Evolutionary conservation across 1,140 invertebrate species (phyloP).

Genomic region (Nasonia giraulti): DNA sequence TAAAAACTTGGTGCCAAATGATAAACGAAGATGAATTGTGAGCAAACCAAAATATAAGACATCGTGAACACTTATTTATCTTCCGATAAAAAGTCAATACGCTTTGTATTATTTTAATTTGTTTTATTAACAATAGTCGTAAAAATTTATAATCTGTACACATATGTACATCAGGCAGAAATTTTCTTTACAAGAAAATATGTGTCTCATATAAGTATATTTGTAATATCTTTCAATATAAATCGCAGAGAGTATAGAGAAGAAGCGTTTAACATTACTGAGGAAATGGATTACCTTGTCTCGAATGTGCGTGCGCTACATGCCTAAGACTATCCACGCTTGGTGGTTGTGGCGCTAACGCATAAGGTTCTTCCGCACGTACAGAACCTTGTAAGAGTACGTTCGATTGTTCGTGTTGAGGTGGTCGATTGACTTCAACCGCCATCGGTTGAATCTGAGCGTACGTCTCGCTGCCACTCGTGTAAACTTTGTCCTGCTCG

Average conservation of each 20-base stretch:
- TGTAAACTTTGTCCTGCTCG: conserved; percentile 84
- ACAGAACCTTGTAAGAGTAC: conserved; percentile 49
- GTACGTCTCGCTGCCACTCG: conserved; percentile 90
- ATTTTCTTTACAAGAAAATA: conserved; percentile 34
- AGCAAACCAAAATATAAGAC: background rate
- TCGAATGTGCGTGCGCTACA: conserved; percentile 80
- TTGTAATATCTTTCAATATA: background rate
- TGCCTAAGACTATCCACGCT: conserved; percentile 78
- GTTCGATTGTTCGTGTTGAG: conserved; percentile 68
- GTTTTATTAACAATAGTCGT: conserved; percentile 36
- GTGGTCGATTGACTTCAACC: conserved; percentile 73
- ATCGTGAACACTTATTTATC: conserved; percentile 14
- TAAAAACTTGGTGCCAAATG: background rate
- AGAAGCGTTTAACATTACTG: conserved; percentile 27
- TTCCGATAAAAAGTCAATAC: conserved; percentile 19
- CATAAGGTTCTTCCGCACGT: conserved; percentile 61
- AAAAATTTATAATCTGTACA: conserved; percentile 47
- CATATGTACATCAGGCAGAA: background rate
- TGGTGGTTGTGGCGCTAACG: conserved; percentile 74
- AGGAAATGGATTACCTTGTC: conserved; percentile 77
- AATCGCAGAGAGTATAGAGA: background rate
- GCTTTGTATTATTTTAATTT: background rate
- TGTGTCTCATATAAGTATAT: background rate
- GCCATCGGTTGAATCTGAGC: conserved; percentile 86
- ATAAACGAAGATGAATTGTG: conserved; percentile 8